A percentile compares a stretch with the other conserved stretches of the same genome.
phyloP scores from a whole-genome alignment of 37 sponge, comb jelly and placozoan genomes.

The Ianthella basta region DNA sequence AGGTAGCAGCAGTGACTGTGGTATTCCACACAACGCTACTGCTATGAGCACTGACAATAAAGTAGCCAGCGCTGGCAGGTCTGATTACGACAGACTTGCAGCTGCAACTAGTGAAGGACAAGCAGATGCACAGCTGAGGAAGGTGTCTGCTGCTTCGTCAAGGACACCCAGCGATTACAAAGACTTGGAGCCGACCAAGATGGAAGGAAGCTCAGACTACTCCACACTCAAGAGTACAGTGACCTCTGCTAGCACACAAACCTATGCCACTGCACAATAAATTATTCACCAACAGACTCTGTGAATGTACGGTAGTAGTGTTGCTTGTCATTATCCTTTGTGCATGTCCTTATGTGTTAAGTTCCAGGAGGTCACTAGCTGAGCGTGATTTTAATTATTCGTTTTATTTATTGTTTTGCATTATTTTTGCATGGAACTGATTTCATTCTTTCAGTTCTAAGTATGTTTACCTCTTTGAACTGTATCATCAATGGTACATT shows the following conservation, averaged over 20 bases:
- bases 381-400: no score
- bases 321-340: no score
- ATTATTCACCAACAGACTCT: no score
- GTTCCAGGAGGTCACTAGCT: no score
- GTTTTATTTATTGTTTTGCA: no score
- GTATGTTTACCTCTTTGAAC: no score
- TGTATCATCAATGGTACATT: no score
- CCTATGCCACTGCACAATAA: not conserved
- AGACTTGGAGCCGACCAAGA: not conserved
- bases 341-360: no score
- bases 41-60: not conserved
- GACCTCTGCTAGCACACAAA: not conserved
- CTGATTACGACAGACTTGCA: not conserved
- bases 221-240: not conserved
- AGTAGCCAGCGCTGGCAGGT: no score
- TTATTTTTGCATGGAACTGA: no score
- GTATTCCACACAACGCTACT: not conserved
- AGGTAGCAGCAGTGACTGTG: not conserved
- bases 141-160: not conserved
- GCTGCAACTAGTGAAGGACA: not conserved
- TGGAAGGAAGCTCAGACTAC: not conserved
- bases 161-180: not conserved
- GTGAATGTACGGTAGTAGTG: no score
- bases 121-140: not conserved
- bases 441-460: no score